Conservation (phyloP, 2,888 invertebrate species). For the Rhagonycha fulva region DNA sequence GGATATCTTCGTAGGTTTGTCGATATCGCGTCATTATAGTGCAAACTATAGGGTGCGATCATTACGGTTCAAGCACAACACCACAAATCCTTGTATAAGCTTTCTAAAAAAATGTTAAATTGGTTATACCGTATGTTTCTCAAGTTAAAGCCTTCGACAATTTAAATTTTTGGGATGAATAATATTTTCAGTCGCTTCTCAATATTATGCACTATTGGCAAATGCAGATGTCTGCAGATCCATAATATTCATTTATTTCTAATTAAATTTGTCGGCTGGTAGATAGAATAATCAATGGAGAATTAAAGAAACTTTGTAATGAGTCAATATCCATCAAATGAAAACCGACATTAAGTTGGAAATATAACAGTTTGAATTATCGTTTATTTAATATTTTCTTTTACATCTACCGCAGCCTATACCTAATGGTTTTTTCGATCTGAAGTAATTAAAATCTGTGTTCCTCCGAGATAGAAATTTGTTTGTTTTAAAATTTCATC, state of each 20-base stretch:
- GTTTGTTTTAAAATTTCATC: slow-evolving; percentile 31
- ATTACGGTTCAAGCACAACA: neutral
- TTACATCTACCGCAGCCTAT: neutral
- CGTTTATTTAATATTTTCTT: neutral
- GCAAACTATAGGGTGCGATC: neutral
- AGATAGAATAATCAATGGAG: slow-evolving; percentile 51
- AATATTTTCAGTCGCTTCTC: neutral
- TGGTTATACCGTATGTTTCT: too few species aligned
- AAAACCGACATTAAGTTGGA: slow-evolving; percentile 31
- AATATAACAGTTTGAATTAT: slow-evolving; percentile 23
- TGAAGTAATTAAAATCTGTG: slow-evolving; percentile 45
- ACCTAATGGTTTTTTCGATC: neutral
- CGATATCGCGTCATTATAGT: neutral
- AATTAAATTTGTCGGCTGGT: slow-evolving; percentile 39
- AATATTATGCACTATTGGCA: neutral
- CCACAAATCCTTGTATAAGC: too few species aligned
- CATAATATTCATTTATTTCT: slow-evolving; percentile 38
- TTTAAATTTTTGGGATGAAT: neutral
- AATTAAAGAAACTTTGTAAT: slow-evolving; percentile 37
- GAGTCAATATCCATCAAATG: slow-evolving; percentile 31
- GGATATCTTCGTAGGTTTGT: neutral
- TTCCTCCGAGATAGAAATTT: slow-evolving; percentile 35
- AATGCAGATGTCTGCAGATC: neutral
- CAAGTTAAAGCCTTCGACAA: neutral
- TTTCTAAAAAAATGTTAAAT: too few species aligned